These are phyloP conservation scores for Euwallacea similis DNA, from an alignment of 1,140 invertebrate species.

Conservation along the genomic window DNA sequence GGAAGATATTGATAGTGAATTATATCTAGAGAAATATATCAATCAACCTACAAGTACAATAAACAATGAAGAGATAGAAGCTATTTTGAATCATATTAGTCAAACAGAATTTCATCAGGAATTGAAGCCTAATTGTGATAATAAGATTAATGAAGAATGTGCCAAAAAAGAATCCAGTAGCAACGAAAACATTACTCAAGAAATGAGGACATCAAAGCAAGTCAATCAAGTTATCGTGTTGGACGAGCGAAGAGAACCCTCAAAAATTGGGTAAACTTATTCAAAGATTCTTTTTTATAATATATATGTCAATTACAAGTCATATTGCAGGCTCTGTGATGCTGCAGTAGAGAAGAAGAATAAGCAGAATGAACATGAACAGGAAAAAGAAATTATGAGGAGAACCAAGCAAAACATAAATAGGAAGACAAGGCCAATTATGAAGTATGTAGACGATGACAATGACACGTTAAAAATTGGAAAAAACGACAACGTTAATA, in stretches of 20 bases:
- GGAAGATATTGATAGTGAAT: too few species aligned
- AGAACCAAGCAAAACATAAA: slow-evolving; percentile 49
- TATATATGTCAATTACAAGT: too few species aligned
- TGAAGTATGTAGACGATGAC: slow-evolving; percentile 47
- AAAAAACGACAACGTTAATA: slow-evolving; percentile 46
- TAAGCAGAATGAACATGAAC: slow-evolving; percentile 41
- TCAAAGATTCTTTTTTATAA: background rate
- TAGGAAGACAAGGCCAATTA: slow-evolving; percentile 46
- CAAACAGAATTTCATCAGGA: slow-evolving; percentile 4
- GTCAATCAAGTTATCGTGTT: slow-evolving; percentile 23
- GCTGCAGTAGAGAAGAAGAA: slow-evolving; percentile 11
- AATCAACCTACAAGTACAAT: background rate
- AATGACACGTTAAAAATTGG: slow-evolving; percentile 43
- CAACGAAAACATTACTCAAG: background rate
- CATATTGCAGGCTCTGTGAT: too few species aligned
- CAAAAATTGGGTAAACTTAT: slow-evolving; percentile 12
- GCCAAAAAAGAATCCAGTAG: slow-evolving; percentile 10
- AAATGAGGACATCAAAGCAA: background rate
- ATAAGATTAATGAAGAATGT: slow-evolving; percentile 14
- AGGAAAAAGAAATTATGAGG: slow-evolving; percentile 50
- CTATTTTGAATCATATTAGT: background rate
- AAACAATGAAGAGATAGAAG: slow-evolving; percentile 4
- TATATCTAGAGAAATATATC: slow-evolving; percentile 11
- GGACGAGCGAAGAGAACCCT: slow-evolving; percentile 13
- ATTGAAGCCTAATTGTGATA: slow-evolving; percentile 14